Evolutionary conservation across 1,140 invertebrate genomes (phyloP).

Genomic region (Drosophila pruinosa): DNA sequence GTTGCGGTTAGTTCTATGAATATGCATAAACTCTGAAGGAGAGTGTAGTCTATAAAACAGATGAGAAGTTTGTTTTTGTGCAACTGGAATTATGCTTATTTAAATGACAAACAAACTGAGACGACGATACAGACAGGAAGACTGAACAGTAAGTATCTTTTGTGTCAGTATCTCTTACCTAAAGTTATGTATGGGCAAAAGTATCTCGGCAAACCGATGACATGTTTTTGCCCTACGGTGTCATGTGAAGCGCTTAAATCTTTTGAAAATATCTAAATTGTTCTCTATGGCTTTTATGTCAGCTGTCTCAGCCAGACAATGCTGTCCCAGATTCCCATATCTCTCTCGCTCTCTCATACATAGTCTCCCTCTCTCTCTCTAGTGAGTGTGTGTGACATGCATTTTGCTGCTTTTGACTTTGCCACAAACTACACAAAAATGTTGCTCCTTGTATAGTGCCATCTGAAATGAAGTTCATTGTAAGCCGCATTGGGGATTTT

Average conservation of each 20-base stretch:
- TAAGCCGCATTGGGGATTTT: slow-evolving; percentile 63
- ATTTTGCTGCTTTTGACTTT: slow-evolving; percentile 80
- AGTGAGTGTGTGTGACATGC: slow-evolving; percentile 54
- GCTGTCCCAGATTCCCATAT: background rate
- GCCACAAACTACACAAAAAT: slow-evolving; percentile 77
- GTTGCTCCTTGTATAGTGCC: slow-evolving; percentile 31
- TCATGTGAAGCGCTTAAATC: slow-evolving; percentile 71
- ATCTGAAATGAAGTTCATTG: slow-evolving; percentile 68
- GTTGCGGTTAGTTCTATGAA: slow-evolving; percentile 63
- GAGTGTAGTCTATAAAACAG: slow-evolving; percentile 10
- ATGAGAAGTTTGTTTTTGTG: slow-evolving; percentile 20
- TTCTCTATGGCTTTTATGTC: slow-evolving; percentile 77
- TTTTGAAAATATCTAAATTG: slow-evolving; percentile 80
- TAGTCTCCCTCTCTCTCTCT: background rate
- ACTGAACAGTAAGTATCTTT: slow-evolving; percentile 2
- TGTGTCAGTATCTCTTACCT: slow-evolving; percentile 18
- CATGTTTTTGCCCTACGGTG: slow-evolving; percentile 58
- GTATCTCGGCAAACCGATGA: slow-evolving; percentile 58
- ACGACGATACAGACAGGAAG: slow-evolving; percentile 11
- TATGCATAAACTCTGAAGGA: slow-evolving; percentile 50
- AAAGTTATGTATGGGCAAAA: slow-evolving; percentile 7
- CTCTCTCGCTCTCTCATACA: background rate
- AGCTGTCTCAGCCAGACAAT: slow-evolving; percentile 68
- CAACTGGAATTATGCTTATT: slow-evolving; percentile 68
- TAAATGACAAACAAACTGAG: slow-evolving; percentile 75